These are phyloP conservation scores for Monomorium pharaonis DNA, from an alignment of 1,140 invertebrate genomes.

Conservation along the genomic window DNA sequence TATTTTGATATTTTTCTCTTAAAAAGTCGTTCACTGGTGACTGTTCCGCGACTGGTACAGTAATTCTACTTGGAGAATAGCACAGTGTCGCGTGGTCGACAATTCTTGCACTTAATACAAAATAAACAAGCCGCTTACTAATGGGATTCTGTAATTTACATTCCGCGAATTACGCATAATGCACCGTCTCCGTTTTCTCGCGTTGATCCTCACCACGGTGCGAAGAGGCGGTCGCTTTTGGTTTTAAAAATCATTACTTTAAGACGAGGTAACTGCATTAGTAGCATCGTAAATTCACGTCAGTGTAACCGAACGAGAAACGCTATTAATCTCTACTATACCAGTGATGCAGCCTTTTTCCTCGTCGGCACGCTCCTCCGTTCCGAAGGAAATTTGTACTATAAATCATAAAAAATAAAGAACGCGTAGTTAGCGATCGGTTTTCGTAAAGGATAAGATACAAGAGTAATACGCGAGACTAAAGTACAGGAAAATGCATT, in stretches of 20 bases:
- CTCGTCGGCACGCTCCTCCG: neutral
- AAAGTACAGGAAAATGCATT: neutral
- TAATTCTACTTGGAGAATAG: neutral
- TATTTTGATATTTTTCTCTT: too few relatives aligned
- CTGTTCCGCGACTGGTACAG: too few relatives aligned
- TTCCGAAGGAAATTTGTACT: neutral
- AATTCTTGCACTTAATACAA: neutral
- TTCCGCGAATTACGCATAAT: neutral
- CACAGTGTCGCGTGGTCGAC: neutral
- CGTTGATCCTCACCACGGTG: neutral
- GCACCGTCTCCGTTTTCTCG: neutral
- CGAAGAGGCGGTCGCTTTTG: neutral
- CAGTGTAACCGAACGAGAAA: conserved; percentile 29
- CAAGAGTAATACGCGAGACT: neutral
- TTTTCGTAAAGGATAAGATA: neutral
- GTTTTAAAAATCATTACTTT: conserved; percentile 44
- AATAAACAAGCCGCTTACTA: neutral
- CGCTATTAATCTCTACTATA: conserved; percentile 47
- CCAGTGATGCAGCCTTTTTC: neutral
- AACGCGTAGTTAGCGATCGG: neutral
- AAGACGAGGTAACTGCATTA: conserved; percentile 35
- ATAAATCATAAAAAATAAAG: conserved; percentile 40
- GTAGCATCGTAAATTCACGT: conserved; percentile 46
- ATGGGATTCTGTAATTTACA: conserved; percentile 7
- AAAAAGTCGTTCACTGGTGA: too few relatives aligned